Base-by-base conservation (phyloP, 2,888 invertebrate genomes). In the Bibio marci region DNA sequence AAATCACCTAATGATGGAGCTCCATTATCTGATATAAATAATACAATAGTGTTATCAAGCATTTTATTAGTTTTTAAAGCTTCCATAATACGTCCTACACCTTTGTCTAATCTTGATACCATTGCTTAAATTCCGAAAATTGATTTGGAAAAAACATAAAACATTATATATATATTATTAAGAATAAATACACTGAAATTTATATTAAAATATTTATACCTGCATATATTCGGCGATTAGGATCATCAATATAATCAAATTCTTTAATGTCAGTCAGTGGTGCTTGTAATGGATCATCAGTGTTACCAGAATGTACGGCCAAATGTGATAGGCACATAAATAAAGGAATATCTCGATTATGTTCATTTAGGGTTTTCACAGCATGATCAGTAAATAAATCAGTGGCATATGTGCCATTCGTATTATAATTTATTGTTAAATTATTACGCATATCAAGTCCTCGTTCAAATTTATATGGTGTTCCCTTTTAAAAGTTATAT, bases 1-100 rank as follows among this genome's bases (percentile, higher is more conserved):
- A 6, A 6, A 6, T 22, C 50, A 0, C 85, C 87, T 40, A 69
- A 63, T 1, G 83, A 76, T 36, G 83, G 82, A 0, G 78, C 85
- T 1, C 90, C 88, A 55, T 92, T 92, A 55, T 92, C 94, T 12
- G 87, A 80, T 47, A 80, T 72, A 55, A 92, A 94, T 2, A 87
- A 59, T 38, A 94, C 68, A 34, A 94, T 72, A 1, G 87, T 80
- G 54, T 91, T 79, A 32, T 83, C 65, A 45, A 91, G 63, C 61
- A 88, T 76, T 2, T 67, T 66, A 41, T 70, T 72, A 1, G 68
- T 56, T 38, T 70, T 63, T 39, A 94, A 61, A 4, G 80, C 73
- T 37, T 68, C 55, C 1, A 87, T 67, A 12, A 92, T 71, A 28
- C 73, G 69, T 0, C 88, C 90, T 0, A 94, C 72, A 30, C 88